Evolutionary conservation across 35 echinoderm and acorn worm genomes (phyloP).

Genomic region (Lytechinus variegatus): DNA sequence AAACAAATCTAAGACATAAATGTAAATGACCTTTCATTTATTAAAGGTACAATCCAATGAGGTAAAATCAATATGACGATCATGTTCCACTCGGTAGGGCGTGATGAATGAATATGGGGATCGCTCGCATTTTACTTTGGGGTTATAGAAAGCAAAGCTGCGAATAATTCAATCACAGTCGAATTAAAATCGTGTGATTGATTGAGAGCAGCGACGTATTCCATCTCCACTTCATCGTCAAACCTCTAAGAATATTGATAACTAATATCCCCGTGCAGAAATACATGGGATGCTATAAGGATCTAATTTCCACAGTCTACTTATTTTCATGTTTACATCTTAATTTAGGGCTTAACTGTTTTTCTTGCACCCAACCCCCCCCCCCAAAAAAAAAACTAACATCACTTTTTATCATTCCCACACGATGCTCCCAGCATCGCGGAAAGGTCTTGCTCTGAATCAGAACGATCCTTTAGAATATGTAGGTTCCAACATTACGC

Average conservation of each 20-base stretch:
- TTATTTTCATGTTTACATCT: too few species aligned
- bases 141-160: not conserved
- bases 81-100: not conserved
- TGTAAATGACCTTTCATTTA: not conserved
- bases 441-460: too few species aligned
- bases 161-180: slow-evolving; percentile 3
- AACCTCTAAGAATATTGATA: not conserved
- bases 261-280: not conserved
- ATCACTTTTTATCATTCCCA: too few species aligned
- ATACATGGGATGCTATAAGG: too few species aligned
- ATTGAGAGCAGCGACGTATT: not conserved
- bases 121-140: not conserved
- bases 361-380: too few species aligned
- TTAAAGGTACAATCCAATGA: not conserved
- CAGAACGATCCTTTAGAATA: too few species aligned
- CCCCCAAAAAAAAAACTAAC: too few species aligned
- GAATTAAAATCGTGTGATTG: not conserved
- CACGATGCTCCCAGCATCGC: too few species aligned
- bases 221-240: not conserved
- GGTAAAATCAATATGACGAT: not conserved
- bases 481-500: too few species aligned
- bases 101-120: not conserved
- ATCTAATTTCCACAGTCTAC: too few species aligned
- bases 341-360: too few species aligned
- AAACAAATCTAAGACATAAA: not conserved